A percentile compares a stretch with the other conserved stretches of the same genome.
phyloP scores from a whole-genome alignment of 2,797 vertebrate genomes.

The Carduelis carduelis region DNA sequence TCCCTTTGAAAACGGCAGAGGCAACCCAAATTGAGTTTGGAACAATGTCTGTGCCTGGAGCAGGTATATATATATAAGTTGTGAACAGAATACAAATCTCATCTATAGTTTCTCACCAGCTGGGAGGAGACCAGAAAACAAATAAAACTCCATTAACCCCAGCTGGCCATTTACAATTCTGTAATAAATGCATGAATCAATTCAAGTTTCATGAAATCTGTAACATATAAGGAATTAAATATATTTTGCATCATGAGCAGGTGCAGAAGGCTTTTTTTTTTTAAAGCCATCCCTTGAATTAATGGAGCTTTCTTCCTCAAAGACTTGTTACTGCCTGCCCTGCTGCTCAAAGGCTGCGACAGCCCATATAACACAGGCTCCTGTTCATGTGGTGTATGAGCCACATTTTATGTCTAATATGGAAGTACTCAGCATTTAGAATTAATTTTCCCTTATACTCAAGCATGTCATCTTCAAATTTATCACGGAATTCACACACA shows the following conservation, averaged over 20 bases:
- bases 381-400: not conserved
- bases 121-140: not conserved
- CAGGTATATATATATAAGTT: not conserved
- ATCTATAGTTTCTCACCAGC: not conserved
- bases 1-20: not conserved
- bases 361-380: not conserved
- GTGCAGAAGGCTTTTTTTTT: not conserved
- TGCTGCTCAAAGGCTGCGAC: not conserved
- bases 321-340: conserved; percentile 16
- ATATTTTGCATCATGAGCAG: not conserved
- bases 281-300: not conserved
- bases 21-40: not conserved
- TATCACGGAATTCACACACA: not conserved
- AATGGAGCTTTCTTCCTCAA: not conserved
- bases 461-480: not conserved
- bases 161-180: not conserved
- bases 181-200: not conserved
- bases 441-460: not conserved
- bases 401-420: not conserved
- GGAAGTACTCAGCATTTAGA: not conserved
- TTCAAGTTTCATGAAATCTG: not conserved
- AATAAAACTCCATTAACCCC: not conserved
- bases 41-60: not conserved
- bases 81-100: not conserved
- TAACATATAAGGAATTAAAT: not conserved